Percentiles rank a stretch among this genome's conserved stretches.
phyloP scores from a whole-genome alignment of 2,113 vertebrate genomes.

The Forbesichthys papilliferus region DNA sequence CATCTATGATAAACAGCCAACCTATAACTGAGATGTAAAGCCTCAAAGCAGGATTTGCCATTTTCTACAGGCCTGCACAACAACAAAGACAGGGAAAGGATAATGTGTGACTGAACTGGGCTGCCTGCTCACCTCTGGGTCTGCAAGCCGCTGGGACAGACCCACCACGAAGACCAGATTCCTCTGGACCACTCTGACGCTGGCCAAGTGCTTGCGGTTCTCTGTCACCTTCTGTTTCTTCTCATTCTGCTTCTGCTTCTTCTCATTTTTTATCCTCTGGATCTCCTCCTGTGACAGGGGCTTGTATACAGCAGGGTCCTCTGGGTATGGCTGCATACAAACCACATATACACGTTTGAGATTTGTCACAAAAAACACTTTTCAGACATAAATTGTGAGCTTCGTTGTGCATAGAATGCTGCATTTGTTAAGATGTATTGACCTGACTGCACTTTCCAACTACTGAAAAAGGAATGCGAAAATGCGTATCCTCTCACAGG shows the following conservation, averaged over 20 bases:
- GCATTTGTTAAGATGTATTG: no score
- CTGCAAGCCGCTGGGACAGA: slow-evolving; percentile 93
- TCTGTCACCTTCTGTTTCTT: slow-evolving; percentile 99
- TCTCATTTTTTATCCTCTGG: slow-evolving; percentile 99
- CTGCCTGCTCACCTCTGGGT: slow-evolving; percentile 87
- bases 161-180: slow-evolving; percentile 99
- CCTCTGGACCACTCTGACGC: slow-evolving; percentile 96
- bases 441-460: no score
- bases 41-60: not conserved
- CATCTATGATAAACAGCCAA: not conserved
- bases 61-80: not conserved
- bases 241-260: slow-evolving; percentile 99
- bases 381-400: no score
- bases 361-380: no score
- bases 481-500: no score
- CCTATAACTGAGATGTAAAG: not conserved
- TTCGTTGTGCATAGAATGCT: no score
- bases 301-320: slow-evolving; percentile 99
- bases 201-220: slow-evolving; percentile 98
- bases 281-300: slow-evolving; percentile 98
- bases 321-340: slow-evolving; percentile 90
- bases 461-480: no score
- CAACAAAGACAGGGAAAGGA: not conserved
- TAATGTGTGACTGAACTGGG: not conserved
- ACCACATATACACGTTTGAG: not conserved